Base-by-base conservation (phyloP, 1,140 invertebrate species). In the Neodiprion lecontei region DNA sequence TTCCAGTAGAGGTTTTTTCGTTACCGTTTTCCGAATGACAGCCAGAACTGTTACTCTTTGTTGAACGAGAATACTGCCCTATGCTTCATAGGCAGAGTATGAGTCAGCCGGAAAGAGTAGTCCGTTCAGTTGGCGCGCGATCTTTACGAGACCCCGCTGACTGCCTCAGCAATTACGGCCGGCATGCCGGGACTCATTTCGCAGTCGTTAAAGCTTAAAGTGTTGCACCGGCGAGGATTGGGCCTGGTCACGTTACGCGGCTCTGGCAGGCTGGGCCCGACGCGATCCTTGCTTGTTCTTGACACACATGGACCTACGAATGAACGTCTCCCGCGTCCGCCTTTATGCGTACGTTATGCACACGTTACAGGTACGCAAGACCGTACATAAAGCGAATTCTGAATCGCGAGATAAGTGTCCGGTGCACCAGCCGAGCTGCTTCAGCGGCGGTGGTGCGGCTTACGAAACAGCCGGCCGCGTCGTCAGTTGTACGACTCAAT, bases 151-250 rank as follows among this genome's bases (percentile, higher is more conserved):
- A 66, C 48, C 70, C 70, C 67, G 28, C 48, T 21, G 69, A 67
- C 67, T 74, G 40, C 74, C 67, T 74, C 74, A 65, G 70, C 74
- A 70, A 74, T 74, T 74, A 74, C 74, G 40, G 9, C 74, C 69
- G 67, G 67, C 70, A 69, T 74, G 69, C 69, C 53, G 69, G 74
- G 53, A 61, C 74, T 74, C 74, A 74, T 74, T 74, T 74, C 74
- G 69, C 74, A 74, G 74, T 74, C 74, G 74, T 74, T 74, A 74
- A 74, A 70, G 67, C 74, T 49, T 71, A 74, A 70, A 74, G 11
- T 74, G 53, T 71, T 71, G 74, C 53, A 71, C 74, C 67, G 69
- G 47, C n/a, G 74, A 74, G 70, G 70, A 74, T 74, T 71, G 61
- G 40, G 67, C 72, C 49, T 21, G 61, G 40, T 49, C 70, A 74